These are phyloP conservation scores for Neoarius graeffei DNA, from an alignment of 2,113 vertebrate species.

Conservation along the genomic window DNA sequence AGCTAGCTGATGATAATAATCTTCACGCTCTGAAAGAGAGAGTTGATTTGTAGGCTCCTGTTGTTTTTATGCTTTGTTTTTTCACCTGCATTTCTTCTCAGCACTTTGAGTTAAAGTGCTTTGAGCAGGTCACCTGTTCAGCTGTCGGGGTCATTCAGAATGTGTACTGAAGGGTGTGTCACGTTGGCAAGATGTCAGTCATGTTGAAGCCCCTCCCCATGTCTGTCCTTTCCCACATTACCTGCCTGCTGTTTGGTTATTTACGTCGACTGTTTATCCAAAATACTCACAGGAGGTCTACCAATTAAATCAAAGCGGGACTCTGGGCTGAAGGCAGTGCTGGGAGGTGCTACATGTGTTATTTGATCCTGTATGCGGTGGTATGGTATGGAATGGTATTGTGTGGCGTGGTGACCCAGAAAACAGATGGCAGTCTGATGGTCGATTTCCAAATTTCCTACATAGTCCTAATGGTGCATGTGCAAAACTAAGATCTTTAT, in stretches of 20 bases:
- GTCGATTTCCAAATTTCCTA: slow-evolving; percentile 31
- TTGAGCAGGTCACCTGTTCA: slow-evolving; percentile 65
- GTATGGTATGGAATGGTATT: too few species aligned
- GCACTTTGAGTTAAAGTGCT: not conserved
- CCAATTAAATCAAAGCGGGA: slow-evolving; percentile 68
- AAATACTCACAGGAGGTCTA: slow-evolving; percentile 69
- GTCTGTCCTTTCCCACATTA: slow-evolving; percentile 71
- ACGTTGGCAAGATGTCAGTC: slow-evolving; percentile 29
- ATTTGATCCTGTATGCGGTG: slow-evolving; percentile 42
- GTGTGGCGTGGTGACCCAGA: not conserved
- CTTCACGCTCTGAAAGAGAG: not conserved
- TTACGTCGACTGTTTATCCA: slow-evolving; percentile 73
- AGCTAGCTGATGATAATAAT: not conserved
- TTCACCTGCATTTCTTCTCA: slow-evolving; percentile 27
- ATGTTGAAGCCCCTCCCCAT: slow-evolving; percentile 60
- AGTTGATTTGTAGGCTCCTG: not conserved
- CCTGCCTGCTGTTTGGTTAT: slow-evolving; percentile 77
- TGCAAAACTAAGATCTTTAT: slow-evolving; percentile 16
- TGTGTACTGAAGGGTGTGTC: not conserved
- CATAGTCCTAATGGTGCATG: slow-evolving; percentile 30
- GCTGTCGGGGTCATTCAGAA: slow-evolving; percentile 61
- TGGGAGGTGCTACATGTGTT: slow-evolving; percentile 33
- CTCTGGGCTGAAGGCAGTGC: slow-evolving; percentile 60
- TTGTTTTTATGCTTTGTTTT: slow-evolving; percentile 8
- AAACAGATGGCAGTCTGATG: slow-evolving; percentile 39